Evolutionary conservation across 1,140 invertebrate genomes (phyloP).

Genomic region (Caenorhabditis briggsae): DNA sequence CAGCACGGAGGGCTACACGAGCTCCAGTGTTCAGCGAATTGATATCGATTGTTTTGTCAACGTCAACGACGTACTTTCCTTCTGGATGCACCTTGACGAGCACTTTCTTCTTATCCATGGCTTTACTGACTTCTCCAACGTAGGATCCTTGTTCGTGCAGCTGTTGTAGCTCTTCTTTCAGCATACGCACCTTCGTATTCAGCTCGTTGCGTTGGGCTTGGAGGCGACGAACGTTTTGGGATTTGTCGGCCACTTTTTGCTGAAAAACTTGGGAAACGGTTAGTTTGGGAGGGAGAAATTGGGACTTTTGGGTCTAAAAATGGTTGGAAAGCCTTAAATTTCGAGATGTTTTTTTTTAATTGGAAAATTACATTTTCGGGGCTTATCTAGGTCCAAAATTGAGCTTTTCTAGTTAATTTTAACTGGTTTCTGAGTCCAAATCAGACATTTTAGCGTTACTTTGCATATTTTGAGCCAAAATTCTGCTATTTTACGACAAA

Average conservation of each 20-base stretch:
- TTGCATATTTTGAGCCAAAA: no score
- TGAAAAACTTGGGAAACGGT: constrained; percentile 37
- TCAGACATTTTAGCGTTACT: no score
- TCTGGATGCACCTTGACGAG: constrained; percentile 99
- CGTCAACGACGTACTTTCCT: constrained; percentile 99
- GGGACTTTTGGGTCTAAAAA: no score
- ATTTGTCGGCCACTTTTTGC: constrained; percentile 94
- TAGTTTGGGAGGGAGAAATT: not conserved
- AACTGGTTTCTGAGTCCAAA: no score
- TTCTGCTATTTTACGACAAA: no score
- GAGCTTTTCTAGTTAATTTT: no score
- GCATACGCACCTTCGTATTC: constrained; percentile 97
- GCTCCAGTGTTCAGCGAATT: constrained; percentile 97
- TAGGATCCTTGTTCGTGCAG: constrained; percentile 99
- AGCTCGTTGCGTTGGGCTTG: constrained; percentile 99
- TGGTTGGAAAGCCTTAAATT: no score
- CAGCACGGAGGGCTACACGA: constrained; percentile 95
- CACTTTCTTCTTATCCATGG: constrained; percentile 99
- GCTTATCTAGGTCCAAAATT: no score
- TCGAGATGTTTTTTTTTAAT: no score
- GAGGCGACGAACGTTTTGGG: constrained; percentile 94
- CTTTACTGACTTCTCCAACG: constrained; percentile 99
- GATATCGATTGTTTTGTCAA: constrained; percentile 99
- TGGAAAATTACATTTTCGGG: no score
- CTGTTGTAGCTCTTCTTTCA: constrained; percentile 95